phyloP scores from a whole-genome alignment of 2,797 vertebrate genomes.

The Pogoniulus pusillus region DNA sequence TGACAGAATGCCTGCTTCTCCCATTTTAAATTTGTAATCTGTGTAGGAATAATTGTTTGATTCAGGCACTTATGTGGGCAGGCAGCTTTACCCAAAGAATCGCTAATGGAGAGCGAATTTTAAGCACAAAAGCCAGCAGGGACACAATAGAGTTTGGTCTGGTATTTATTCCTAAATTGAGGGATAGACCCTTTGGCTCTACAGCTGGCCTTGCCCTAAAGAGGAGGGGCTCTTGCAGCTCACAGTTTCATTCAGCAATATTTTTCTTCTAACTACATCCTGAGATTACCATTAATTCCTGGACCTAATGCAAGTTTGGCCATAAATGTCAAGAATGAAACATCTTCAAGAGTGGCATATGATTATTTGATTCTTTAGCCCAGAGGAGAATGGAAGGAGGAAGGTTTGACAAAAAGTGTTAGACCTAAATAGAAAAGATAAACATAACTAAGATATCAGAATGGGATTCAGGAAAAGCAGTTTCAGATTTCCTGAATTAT shows the following conservation, averaged over 20 bases:
- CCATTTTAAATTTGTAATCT: constrained; percentile 13
- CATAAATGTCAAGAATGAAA: neutral
- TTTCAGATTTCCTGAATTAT: neutral
- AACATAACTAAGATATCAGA: neutral
- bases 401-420: neutral
- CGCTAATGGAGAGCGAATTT: constrained; percentile 15
- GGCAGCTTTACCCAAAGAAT: constrained; percentile 14
- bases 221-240: neutral
- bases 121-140: neutral
- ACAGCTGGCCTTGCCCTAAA: neutral
- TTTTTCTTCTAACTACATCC: neutral
- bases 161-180: neutral
- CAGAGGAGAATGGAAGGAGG: neutral
- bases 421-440: neutral
- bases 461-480: neutral
- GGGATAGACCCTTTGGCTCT: neutral
- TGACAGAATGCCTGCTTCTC: constrained; percentile 1
- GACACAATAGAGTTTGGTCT: neutral
- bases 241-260: neutral
- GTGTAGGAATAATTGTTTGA: constrained; percentile 21
- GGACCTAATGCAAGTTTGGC: neutral
- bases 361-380: neutral
- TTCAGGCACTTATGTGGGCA: constrained; percentile 17
- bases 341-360: neutral
- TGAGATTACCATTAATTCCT: neutral